Percentiles rank a stretch among this genome's conserved stretches.
Evolutionary conservation across 2,113 vertebrate species (phyloP).

Genomic region (Bolborhynchus lineola): DNA sequence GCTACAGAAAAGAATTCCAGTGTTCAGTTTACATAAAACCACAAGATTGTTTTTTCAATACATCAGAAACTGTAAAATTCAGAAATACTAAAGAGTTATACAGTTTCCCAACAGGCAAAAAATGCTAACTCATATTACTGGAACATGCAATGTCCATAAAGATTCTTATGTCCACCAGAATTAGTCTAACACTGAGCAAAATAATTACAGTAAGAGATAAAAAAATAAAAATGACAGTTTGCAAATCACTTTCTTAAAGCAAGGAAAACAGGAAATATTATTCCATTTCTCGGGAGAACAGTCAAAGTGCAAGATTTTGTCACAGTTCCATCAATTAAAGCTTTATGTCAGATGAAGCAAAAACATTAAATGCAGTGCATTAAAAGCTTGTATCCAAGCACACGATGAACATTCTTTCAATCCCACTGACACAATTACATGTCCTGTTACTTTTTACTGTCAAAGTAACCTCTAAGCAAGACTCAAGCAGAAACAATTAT

Average conservation of each 20-base stretch:
- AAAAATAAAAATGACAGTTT: neutral
- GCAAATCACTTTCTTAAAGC: neutral
- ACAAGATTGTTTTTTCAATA: neutral
- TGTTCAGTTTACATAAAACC: neutral
- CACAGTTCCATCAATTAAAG: neutral
- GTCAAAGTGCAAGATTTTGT: neutral
- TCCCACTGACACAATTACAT: neutral
- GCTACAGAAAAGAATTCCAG: conserved; percentile 69
- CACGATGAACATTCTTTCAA: neutral
- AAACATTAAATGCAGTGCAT: neutral
- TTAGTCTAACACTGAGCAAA: neutral
- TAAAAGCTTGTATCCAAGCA: neutral
- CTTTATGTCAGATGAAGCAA: neutral
- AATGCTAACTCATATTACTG: rapidly evolving
- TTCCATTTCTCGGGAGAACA: neutral
- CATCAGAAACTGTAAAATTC: neutral
- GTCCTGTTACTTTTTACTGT: neutral
- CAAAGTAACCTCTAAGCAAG: neutral
- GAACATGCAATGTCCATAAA: neutral
- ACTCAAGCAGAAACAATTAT: neutral
- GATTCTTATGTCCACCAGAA: neutral
- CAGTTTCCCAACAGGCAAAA: neutral
- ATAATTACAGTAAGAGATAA: neutral
- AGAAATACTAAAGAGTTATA: neutral
- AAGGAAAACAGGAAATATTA: neutral